These are phyloP conservation scores for Hypolimnas misippus DNA, from an alignment of 2,888 invertebrate species.

Conservation along the genomic window DNA sequence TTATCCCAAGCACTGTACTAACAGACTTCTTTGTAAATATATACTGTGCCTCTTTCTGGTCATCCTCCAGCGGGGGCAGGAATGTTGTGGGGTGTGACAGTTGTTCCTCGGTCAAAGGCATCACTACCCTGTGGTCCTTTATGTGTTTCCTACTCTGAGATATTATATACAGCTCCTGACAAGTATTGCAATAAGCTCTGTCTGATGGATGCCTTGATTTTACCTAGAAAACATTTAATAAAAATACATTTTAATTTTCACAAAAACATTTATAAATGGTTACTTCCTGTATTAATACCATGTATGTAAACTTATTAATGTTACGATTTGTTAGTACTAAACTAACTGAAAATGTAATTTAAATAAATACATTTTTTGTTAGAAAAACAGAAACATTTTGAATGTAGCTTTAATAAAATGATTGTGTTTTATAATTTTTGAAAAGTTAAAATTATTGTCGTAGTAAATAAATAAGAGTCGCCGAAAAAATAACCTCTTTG, in stretches of 20 bases:
- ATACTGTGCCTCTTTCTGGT: conserved; percentile 94
- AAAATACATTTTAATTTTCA: too few species aligned
- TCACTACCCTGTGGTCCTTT: conserved; percentile 81
- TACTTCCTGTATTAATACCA: too few species aligned
- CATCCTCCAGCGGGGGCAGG: conserved; percentile 87
- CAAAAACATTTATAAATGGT: too few species aligned
- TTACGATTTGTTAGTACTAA: too few species aligned
- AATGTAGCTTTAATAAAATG: too few species aligned
- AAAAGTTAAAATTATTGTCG: too few species aligned
- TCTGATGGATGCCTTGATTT: conserved; percentile 68
- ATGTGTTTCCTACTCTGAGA: conserved; percentile 76
- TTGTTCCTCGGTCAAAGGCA: conserved; percentile 82
- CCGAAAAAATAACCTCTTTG: conserved; percentile 67
- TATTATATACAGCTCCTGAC: conserved; percentile 80
- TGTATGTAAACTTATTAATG: too few species aligned
- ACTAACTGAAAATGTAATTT: too few species aligned
- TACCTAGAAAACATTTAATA: conserved; percentile 62
- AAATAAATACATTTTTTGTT: too few species aligned
- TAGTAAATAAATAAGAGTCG: neutral
- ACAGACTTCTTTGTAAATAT: conserved; percentile 90
- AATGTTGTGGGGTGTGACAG: conserved; percentile 86
- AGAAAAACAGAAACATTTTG: too few species aligned
- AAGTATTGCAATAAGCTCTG: conserved; percentile 86
- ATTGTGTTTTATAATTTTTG: too few species aligned
- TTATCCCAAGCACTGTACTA: conserved; percentile 85